phyloP scores from a whole-genome alignment of 2,113 vertebrate species.

The Microtus montanus region DNA sequence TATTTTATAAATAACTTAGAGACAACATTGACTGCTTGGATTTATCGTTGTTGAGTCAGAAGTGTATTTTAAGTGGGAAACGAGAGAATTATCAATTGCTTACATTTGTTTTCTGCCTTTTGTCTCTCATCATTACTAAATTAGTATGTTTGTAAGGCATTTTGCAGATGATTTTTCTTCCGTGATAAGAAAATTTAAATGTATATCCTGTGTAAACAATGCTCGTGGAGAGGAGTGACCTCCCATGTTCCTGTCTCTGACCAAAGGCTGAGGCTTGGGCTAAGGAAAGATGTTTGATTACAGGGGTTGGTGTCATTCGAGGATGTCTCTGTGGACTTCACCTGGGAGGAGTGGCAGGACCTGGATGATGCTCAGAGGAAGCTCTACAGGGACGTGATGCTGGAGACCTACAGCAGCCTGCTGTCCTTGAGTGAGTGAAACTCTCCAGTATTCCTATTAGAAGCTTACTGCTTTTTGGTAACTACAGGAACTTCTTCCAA shows the following conservation, averaged over 20 bases:
- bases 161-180: background rate
- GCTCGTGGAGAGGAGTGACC: background rate
- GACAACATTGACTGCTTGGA: background rate
- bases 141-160: background rate
- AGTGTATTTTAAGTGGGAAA: background rate
- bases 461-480: background rate
- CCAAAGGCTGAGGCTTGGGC: background rate
- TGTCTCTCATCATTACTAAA: background rate
- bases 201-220: background rate
- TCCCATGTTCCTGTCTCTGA: background rate
- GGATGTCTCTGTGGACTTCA: slow-evolving; percentile 31
- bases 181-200: background rate
- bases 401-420: slow-evolving; percentile 31
- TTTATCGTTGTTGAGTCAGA: background rate
- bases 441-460: background rate
- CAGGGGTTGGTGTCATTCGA: slow-evolving; percentile 14
- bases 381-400: slow-evolving; percentile 18
- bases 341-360: slow-evolving; percentile 22
- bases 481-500: background rate
- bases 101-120: background rate
- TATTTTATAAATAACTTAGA: background rate
- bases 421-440: background rate
- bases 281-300: background rate
- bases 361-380: background rate
- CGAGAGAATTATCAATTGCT: background rate